Conservation (phyloP, 2,797 vertebrate species). For the Rhincodon typus region DNA sequence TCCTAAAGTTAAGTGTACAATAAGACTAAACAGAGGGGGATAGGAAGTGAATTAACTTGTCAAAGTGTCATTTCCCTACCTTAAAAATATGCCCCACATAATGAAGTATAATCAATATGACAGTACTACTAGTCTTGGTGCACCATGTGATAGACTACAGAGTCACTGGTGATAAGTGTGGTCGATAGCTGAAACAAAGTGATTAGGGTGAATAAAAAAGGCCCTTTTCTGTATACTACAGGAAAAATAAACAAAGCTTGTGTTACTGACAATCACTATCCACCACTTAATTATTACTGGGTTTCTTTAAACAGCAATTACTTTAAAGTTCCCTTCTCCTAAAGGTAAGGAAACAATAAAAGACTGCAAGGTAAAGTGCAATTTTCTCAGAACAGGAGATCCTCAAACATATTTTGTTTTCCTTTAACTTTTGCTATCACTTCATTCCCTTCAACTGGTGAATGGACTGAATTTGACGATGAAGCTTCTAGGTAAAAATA, state of each 20-base stretch:
- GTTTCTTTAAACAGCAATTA: neutral
- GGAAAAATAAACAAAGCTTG: neutral
- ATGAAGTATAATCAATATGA: neutral
- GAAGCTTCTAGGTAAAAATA: neutral
- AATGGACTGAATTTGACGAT: neutral
- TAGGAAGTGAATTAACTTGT: neutral
- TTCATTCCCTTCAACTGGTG: neutral
- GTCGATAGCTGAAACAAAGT: neutral
- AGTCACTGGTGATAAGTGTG: neutral
- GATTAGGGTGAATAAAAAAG: neutral
- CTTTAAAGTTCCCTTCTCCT: neutral
- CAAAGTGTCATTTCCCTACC: neutral
- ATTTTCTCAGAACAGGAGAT: neutral
- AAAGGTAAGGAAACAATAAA: neutral
- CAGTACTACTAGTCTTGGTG: neutral
- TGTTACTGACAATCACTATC: neutral
- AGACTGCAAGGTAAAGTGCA: neutral
- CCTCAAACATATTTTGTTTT: neutral
- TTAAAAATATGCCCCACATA: neutral
- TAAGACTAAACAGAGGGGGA: neutral
- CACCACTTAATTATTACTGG: neutral
- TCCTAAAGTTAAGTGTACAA: neutral
- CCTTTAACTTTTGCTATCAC: neutral
- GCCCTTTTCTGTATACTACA: neutral
- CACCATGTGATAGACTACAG: neutral